Conservation (phyloP, 2,113 vertebrate species). For the Amphilophus citrinellus region DNA sequence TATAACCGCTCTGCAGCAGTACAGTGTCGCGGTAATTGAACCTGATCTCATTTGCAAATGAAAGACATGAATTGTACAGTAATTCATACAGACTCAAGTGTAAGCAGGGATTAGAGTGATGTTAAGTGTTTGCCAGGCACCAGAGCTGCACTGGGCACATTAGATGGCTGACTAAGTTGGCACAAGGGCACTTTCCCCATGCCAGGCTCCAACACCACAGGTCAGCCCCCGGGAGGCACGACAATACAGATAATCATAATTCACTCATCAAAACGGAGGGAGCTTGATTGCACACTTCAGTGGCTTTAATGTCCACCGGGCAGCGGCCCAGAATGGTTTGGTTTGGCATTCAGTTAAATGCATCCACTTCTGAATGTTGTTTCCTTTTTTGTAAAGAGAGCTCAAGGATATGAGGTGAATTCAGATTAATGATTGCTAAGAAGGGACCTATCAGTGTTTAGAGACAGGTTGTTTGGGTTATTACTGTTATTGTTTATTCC, state of each 20-base stretch:
- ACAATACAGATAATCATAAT: slow-evolving; percentile 72
- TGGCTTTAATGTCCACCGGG: slow-evolving; percentile 20
- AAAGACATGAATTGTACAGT: slow-evolving; percentile 56
- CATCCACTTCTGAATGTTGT: slow-evolving; percentile 13
- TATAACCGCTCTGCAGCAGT: background rate
- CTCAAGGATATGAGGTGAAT: slow-evolving; percentile 31
- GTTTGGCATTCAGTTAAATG: slow-evolving; percentile 9
- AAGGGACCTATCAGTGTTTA: background rate
- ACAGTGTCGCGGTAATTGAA: slow-evolving; percentile 5
- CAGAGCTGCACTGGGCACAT: slow-evolving; percentile 57
- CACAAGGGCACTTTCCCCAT: slow-evolving; percentile 13
- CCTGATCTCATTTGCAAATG: slow-evolving; percentile 53
- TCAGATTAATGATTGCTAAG: slow-evolving; percentile 4
- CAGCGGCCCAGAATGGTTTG: slow-evolving; percentile 20
- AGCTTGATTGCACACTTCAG: slow-evolving; percentile 48
- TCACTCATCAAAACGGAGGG: slow-evolving; percentile 41
- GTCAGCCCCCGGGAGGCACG: slow-evolving; percentile 10
- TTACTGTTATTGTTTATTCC: slow-evolving; percentile 20
- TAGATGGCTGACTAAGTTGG: slow-evolving; percentile 68
- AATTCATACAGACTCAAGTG: slow-evolving; percentile 30
- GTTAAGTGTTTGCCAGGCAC: slow-evolving; percentile 60
- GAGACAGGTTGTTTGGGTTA: slow-evolving; percentile 4
- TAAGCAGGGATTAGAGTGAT: slow-evolving; percentile 58
- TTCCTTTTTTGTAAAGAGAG: background rate
- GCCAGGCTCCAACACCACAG: slow-evolving; percentile 47